A percentile compares a stretch with the other conserved stretches of the same genome.
These are phyloP conservation scores for Climacteris rufus DNA, from an alignment of 2,113 vertebrate species.

Conservation along the genomic window DNA sequence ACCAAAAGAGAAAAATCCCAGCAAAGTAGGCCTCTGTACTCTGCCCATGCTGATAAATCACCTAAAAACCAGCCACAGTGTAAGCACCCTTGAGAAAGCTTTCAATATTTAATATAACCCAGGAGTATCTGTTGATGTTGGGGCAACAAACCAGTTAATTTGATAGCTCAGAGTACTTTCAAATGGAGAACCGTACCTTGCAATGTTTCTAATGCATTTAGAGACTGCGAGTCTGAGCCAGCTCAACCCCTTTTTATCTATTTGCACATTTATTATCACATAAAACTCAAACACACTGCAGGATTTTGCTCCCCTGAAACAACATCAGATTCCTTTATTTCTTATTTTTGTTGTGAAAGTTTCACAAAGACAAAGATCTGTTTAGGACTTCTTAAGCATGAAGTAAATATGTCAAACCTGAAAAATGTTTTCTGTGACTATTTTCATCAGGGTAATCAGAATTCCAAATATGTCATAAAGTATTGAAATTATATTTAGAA, in stretches of 20 bases:
- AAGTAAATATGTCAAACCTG: neutral
- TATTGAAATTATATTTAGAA: neutral
- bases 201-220: neutral
- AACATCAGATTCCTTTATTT: neutral
- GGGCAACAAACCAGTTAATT: neutral
- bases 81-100: neutral
- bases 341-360: neutral
- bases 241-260: neutral
- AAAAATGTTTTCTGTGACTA: neutral
- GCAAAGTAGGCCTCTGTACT: neutral
- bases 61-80: neutral
- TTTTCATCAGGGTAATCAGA: neutral
- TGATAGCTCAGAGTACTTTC: neutral
- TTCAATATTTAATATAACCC: neutral
- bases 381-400: neutral
- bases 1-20: fast-evolving
- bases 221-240: neutral
- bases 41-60: neutral
- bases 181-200: neutral
- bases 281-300: neutral
- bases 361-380: neutral
- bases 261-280: neutral
- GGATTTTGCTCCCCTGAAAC: neutral
- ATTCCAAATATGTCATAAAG: neutral
- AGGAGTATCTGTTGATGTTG: neutral